Evolutionary conservation across 2,113 vertebrate genomes (phyloP), one percentile per base, ranked within the genome.

Genomic region (Cacatua alba): DNA sequence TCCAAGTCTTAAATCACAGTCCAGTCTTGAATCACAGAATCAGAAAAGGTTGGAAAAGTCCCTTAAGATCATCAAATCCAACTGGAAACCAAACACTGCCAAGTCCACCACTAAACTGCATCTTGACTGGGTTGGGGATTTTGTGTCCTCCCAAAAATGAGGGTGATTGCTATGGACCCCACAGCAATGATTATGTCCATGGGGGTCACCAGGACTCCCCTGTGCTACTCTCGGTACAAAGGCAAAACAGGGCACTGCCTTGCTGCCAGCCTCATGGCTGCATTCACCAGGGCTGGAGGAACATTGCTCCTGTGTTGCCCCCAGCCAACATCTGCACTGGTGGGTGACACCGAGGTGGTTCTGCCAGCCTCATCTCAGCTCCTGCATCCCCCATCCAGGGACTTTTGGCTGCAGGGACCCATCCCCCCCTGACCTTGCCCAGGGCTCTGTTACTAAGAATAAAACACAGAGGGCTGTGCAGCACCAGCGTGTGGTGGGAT

Each of bases 391-490:
- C 15, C 70, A 79, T 5, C 7, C 2, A 12, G 37, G 53, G 49
- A 44, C 6, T 88, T 74, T 49, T 0, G 20, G 49, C 80, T 80
- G 49, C 60, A 92, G 80, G 59, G 83, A 80, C n/a, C 57, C 57
- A 23, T 21, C 33, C 78, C 69, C 88, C 76, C 88, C n/a, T 9
- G 49, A 90, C 86, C 84, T 89, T 88, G 93, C 84, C 95, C 0
- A 3, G 76, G 78, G 88, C 81, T 92, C 59, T 77, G 90, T 76
- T 85, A 52, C 93, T 94, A 96, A 95, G 88, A 97, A 96, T 91
- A 97, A 95, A 91, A 51, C 4, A 1, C 60, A 17, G 64, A 83
- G 69, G 81, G 75, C 77, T 94, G 91, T 2, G 41, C 91, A 72
- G 86, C 72, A 76, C 80, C 28, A 11, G 90, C 16, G 19, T 2